A percentile compares a stretch with the other conserved stretches of the same genome.
These are phyloP conservation scores for Selene dorsalis DNA, from an alignment of 2,797 vertebrate species.

Conservation along the genomic window DNA sequence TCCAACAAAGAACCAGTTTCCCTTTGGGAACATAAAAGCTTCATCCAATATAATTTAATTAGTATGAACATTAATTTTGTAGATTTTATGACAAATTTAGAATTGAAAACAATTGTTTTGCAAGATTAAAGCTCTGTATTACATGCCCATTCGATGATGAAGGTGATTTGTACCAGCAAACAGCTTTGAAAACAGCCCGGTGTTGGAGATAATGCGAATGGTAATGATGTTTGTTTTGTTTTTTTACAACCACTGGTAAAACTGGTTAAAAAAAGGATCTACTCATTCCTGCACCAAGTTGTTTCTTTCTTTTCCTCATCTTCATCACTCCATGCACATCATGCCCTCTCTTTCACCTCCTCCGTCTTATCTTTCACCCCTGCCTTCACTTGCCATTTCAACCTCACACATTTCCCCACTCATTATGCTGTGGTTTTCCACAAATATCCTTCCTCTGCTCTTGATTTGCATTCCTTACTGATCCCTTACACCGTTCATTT, in stretches of 20 bases:
- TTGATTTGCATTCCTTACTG: constrained; percentile 8
- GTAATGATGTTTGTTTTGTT: background rate
- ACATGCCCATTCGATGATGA: background rate
- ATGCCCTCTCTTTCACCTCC: constrained; percentile 18
- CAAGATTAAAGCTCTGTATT: constrained; percentile 5
- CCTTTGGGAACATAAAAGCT: constrained; percentile 17
- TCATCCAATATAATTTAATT: constrained; percentile 44
- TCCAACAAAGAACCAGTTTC: constrained; percentile 30
- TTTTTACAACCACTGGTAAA: constrained; percentile 15
- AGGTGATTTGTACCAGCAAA: constrained; percentile 1
- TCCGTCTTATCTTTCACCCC: constrained; percentile 6
- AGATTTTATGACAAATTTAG: constrained; percentile 12
- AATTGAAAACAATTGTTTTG: constrained; percentile 11
- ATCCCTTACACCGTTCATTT: constrained; percentile 2
- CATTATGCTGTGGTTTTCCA: background rate
- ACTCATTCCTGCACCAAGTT: background rate
- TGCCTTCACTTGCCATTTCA: constrained; percentile 4
- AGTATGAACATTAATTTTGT: constrained; percentile 16
- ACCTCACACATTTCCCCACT: background rate
- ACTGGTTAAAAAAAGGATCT: background rate
- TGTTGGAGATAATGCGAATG: constrained; percentile 5
- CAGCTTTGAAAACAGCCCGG: background rate
- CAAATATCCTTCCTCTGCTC: background rate
- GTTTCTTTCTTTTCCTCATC: constrained; percentile 8
- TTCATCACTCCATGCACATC: constrained; percentile 3